These are phyloP conservation scores for Pentalonia nigronervosa DNA, from an alignment of 1,140 invertebrate species.

Conservation along the genomic window DNA sequence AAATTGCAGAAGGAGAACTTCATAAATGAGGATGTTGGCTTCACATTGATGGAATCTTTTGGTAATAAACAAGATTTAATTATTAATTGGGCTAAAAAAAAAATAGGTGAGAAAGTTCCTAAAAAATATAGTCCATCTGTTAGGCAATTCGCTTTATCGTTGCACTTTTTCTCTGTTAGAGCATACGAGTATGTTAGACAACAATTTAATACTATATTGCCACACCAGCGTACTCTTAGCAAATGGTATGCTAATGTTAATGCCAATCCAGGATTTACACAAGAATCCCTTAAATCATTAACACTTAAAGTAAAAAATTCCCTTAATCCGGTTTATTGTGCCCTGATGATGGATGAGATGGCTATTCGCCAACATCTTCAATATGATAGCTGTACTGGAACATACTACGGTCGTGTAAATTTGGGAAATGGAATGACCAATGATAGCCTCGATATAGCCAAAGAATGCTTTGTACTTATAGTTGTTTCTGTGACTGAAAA, in stretches of 20 bases:
- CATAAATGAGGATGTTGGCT: too few relatives aligned
- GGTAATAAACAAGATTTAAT: too few relatives aligned
- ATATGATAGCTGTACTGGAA: background rate
- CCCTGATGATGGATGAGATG: conserved; percentile 12
- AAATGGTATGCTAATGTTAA: conserved; percentile 19
- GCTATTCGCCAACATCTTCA: background rate
- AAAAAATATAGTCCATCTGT: too few relatives aligned
- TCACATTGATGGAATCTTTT: too few relatives aligned
- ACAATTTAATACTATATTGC: background rate
- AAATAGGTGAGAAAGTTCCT: too few relatives aligned
- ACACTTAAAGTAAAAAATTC: background rate
- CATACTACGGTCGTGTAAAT: background rate
- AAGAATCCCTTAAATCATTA: background rate
- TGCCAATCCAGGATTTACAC: background rate
- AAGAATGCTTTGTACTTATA: background rate
- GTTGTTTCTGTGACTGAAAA: background rate
- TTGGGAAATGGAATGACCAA: background rate
- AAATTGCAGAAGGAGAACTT: too few relatives aligned
- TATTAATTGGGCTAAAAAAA: too few relatives aligned
- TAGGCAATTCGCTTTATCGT: too few relatives aligned
- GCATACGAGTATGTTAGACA: too few relatives aligned
- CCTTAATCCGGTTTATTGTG: background rate
- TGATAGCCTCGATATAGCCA: background rate
- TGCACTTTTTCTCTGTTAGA: too few relatives aligned
- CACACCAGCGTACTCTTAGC: background rate